Conservation (phyloP, 2,113 vertebrate species). For the Bos javanicus region DNA sequence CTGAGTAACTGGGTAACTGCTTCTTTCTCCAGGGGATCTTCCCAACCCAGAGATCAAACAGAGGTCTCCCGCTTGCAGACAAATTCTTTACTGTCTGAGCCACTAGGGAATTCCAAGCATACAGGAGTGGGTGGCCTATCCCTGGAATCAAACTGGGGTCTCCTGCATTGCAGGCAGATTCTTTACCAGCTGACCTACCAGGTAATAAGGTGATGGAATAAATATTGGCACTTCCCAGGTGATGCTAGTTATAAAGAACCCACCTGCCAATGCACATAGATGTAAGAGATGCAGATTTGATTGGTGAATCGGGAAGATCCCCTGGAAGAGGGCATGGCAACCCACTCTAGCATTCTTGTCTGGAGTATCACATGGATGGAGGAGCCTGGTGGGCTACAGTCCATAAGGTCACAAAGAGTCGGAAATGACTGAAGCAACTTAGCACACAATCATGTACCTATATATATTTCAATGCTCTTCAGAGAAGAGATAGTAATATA, state of each 20-base stretch:
- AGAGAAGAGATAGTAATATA: neutral
- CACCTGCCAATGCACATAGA: fast-evolving
- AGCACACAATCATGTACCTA: neutral
- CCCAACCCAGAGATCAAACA: neutral
- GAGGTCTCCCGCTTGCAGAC: neutral
- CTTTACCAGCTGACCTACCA: neutral
- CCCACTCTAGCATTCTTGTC: neutral
- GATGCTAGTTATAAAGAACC: neutral
- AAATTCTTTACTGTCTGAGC: neutral
- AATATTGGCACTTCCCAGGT: neutral
- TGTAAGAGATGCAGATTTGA: neutral
- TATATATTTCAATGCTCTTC: neutral
- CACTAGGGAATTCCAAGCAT: neutral
- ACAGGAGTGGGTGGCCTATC: neutral
- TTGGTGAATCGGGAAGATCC: neutral
- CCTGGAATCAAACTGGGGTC: neutral
- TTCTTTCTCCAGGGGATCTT: neutral
- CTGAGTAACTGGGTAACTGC: neutral
- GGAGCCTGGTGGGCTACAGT: neutral
- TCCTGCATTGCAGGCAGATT: neutral
- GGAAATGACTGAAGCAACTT: neutral
- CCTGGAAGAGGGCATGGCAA: neutral
- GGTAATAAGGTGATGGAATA: neutral
- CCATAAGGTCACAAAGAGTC: neutral
- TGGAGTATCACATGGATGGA: neutral